Conservation (phyloP, 2,113 vertebrate species). For the Onychostruthus taczanowskii region DNA sequence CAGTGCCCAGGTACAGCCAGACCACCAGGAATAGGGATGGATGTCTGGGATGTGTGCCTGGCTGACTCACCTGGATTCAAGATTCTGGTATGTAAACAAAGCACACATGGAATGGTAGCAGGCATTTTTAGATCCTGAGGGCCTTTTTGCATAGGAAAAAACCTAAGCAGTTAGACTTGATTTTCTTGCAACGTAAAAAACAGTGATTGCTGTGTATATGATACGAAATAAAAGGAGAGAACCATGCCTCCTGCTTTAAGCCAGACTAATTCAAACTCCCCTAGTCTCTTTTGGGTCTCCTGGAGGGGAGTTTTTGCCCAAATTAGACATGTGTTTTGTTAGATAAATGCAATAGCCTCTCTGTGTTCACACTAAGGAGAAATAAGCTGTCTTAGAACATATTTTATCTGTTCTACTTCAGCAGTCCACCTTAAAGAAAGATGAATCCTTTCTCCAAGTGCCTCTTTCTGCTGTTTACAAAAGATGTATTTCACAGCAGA, state of each 20-base stretch:
- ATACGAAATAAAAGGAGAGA: neutral
- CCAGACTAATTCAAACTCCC: neutral
- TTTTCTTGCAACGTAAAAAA: neutral
- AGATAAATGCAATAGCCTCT: neutral
- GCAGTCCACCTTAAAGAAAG: neutral
- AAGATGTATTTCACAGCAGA: neutral
- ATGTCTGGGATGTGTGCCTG: constrained; percentile 78
- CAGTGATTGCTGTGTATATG: neutral
- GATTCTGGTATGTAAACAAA: constrained; percentile 69
- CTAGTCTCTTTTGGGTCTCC: neutral
- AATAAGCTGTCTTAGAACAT: neutral
- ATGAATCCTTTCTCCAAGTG: neutral
- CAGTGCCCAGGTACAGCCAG: constrained; percentile 80
- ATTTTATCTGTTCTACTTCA: neutral
- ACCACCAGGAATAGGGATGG: constrained; percentile 73
- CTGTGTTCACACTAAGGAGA: neutral
- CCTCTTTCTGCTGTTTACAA: neutral
- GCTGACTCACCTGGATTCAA: constrained; percentile 77
- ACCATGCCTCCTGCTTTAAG: neutral
- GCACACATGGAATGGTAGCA: neutral
- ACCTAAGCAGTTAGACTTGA: neutral
- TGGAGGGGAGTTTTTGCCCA: neutral
- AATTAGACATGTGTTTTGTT: neutral
- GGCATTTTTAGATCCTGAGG: neutral
- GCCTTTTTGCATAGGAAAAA: neutral